Evolutionary conservation across 2,113 vertebrate genomes (phyloP), one percentile per base, ranked within the genome.

Genomic region (Sceloporus tristichus): DNA sequence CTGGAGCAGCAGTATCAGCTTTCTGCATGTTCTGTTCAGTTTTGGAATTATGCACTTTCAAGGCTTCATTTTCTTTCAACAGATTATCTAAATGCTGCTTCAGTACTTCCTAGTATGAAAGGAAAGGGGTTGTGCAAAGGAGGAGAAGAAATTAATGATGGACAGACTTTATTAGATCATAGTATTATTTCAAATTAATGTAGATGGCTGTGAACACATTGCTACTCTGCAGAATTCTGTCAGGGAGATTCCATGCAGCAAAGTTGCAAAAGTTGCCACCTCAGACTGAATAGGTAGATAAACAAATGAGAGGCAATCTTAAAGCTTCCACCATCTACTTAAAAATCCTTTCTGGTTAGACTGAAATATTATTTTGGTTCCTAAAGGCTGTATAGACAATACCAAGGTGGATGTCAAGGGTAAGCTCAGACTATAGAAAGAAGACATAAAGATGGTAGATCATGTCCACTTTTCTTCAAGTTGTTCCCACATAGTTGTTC

Each of bases 1-100:
- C 21, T 0, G 86, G 0, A 3, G 88, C 14, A 82, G 96, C 85
- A 85, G 92, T 2, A 0, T 91, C 93, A 59, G 83, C 89, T 90
- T 90, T 93, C 59, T 96, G 93, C 13, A 95, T 93, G 27, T 94
- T 96, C 54, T 95, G 94, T 76, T 98, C 96, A 78, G 95, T 79
- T 85, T 92, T 97, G 90, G 96, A 95, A 77, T 98, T 90, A 82
- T 96, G 96, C 11, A 95, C 97, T 91, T 98, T 98, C 14, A 98
- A 85, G 79, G 92, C 91, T 21, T 94, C 95, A 25, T 98, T 98
- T 87, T 98, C 97, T 92, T 97, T 96, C 94, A 98, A 56, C 68
- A 97, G 95, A 0, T 84, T 91, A 90, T 94, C 96, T 87, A 98
- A 92, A 80, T 95, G 96, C 79, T 96, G 89, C n/a, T 96, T 97